Evolutionary conservation across 2,797 vertebrate genomes (phyloP), one percentile per base, ranked within the genome.

Genomic region (Petrocephalus sullivani): DNA sequence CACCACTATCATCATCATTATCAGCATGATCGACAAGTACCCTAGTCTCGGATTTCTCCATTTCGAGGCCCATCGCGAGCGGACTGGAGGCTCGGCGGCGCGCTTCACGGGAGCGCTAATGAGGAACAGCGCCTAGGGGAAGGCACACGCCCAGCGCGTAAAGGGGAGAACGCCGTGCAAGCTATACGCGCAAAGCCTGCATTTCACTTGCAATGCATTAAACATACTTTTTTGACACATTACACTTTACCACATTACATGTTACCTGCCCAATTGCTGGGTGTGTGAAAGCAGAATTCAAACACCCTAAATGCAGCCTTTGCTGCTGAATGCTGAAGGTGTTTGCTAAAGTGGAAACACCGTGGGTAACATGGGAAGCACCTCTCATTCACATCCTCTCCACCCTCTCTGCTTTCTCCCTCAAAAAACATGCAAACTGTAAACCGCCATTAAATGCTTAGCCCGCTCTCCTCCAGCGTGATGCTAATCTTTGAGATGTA

Each of bases 41-140:
- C 33, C 28, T 51, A 51, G 78, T 82, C 16, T 82, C 78, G 19
- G 78, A 92, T 75, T 95, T 97, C 93, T 97, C 97, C 41, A 94
- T 97, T 89, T 98, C 96, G 90, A 98, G 93, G 87, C 97, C 97
- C 97, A 99, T 98, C 88, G 90, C 90, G 61, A 53, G 1, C 83
- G 19, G 0, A 57, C 28, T 46, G 28, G 82, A n/a, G 85, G 67
- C 87, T 0, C 81, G 60, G 82, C 89, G 85, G 90, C 90, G 89
- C 88, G 33, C 64, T 37, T 71, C 28, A 0, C 64, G 64, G 28
- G 28, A 37, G 28, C 64, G 64, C 64, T 64, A 88, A 84, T 46
- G 89, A 88, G 46, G 53, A 53, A 33, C 91, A 90, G 89, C 91
- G 56, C 33, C 71, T 85, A 89, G 90, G 92, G n/a, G 54, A 87